These are phyloP conservation scores for Hanleya hanleyi DNA, from an alignment of 2,888 invertebrate species.

Conservation along the genomic window DNA sequence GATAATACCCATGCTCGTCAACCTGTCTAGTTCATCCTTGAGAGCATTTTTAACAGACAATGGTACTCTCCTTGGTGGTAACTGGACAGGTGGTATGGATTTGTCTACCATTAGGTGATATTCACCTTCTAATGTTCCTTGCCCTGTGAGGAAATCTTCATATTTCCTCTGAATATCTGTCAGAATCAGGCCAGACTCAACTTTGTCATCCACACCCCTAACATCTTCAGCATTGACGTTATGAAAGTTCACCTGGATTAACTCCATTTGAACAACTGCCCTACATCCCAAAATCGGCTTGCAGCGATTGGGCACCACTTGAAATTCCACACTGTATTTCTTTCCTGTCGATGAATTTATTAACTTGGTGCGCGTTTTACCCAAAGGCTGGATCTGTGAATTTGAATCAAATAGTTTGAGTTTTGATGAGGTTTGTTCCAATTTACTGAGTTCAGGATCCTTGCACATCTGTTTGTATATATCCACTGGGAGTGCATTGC, in stretches of 20 bases:
- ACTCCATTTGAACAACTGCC: constrained; percentile 22
- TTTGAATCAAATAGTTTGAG: too few relatives aligned
- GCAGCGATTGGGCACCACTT: constrained; percentile 11
- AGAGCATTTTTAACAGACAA: neutral
- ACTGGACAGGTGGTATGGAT: neutral
- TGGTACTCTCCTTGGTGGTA: neutral
- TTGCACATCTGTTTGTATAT: too few relatives aligned
- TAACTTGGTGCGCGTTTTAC: too few relatives aligned
- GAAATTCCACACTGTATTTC: constrained; percentile 26
- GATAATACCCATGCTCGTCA: constrained; percentile 12
- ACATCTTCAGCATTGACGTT: constrained; percentile 16
- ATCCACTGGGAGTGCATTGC: too few relatives aligned
- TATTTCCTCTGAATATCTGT: constrained; percentile 7
- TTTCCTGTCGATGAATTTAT: constrained; percentile 20
- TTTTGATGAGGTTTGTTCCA: too few relatives aligned
- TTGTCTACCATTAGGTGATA: constrained; percentile 6
- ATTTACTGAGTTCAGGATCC: too few relatives aligned
- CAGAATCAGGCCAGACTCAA: neutral
- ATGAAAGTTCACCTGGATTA: constrained; percentile 32
- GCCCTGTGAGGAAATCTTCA: neutral
- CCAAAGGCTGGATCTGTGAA: too few relatives aligned
- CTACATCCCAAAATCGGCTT: constrained; percentile 18
- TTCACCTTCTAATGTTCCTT: constrained; percentile 2
- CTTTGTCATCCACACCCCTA: neutral
- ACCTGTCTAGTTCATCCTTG: neutral